These are phyloP conservation scores for Andrena trimmerana DNA, from an alignment of 2,888 invertebrate genomes.

Conservation along the genomic window DNA sequence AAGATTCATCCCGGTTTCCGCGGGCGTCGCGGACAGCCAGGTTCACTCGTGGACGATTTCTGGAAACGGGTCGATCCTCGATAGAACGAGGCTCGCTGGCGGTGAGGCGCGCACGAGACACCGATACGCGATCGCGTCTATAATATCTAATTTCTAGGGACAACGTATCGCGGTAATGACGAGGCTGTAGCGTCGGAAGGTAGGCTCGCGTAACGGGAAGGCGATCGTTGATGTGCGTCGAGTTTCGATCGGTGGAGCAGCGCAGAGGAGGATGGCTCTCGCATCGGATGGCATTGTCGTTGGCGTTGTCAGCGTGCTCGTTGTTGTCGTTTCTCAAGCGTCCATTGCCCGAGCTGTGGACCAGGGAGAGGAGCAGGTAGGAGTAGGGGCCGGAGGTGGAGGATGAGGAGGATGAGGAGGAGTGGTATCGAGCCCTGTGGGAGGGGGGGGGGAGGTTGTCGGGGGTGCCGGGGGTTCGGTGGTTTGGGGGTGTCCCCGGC, in stretches of 20 bases:
- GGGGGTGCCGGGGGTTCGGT: conserved; percentile 25
- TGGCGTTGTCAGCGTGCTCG: conserved; percentile 72
- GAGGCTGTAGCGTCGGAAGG: conserved; percentile 59
- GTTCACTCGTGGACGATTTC: background rate
- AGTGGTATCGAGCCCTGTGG: conserved; percentile 25
- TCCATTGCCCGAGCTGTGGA: conserved; percentile 57
- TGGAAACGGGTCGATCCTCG: background rate
- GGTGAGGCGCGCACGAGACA: conserved; percentile 2
- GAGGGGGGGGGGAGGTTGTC: conserved; percentile 15
- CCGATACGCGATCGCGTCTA: conserved; percentile 59
- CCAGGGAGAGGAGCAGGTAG: conserved; percentile 19
- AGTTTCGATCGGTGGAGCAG: conserved; percentile 49
- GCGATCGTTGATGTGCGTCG: conserved; percentile 63
- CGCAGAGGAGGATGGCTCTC: conserved; percentile 51
- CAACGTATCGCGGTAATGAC: conserved; percentile 69
- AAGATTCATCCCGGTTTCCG: too few relatives aligned
- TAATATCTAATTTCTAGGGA: conserved; percentile 70
- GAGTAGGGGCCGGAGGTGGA: conserved; percentile 4
- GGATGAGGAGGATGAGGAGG: conserved; percentile 18
- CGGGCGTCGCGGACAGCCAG: too few relatives aligned
- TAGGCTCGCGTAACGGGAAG: conserved; percentile 68
- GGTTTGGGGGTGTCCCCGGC: conserved; percentile 24
- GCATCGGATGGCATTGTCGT: conserved; percentile 71
- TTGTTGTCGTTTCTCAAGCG: conserved; percentile 79
- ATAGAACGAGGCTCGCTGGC: background rate